phyloP scores from a whole-genome alignment of 2,888 invertebrate species.

The Muscina levida region DNA sequence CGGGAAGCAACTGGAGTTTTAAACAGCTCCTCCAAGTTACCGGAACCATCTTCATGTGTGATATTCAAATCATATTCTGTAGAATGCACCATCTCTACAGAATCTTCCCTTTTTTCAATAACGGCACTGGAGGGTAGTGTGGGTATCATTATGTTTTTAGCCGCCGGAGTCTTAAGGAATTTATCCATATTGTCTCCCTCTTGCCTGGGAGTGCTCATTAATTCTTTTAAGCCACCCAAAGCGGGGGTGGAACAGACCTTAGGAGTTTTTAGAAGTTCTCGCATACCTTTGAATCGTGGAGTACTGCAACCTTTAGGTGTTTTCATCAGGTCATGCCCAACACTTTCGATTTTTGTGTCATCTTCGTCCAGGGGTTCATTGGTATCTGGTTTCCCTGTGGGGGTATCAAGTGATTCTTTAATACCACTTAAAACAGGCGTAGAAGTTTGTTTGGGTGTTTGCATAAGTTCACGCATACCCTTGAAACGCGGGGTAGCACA shows the following conservation, averaged over 20 bases:
- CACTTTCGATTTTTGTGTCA: slow-evolving; percentile 55
- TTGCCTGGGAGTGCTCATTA: slow-evolving; percentile 5
- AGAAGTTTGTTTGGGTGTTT: slow-evolving; percentile 66
- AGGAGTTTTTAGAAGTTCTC: slow-evolving; percentile 69
- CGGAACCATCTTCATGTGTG: slow-evolving; percentile 64
- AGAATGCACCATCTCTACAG: slow-evolving; percentile 68
- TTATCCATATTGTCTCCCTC: slow-evolving; percentile 66
- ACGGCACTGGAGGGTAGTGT: slow-evolving; percentile 74
- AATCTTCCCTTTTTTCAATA: slow-evolving; percentile 69
- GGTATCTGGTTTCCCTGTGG: slow-evolving; percentile 55
- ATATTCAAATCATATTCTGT: slow-evolving; percentile 74
- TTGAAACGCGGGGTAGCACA: slow-evolving; percentile 59
- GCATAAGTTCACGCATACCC: slow-evolving; percentile 62
- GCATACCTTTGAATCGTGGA: slow-evolving; percentile 69
- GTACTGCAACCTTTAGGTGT: slow-evolving; percentile 71
- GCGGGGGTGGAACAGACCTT: slow-evolving; percentile 40
- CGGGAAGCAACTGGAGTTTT: slow-evolving; percentile 69
- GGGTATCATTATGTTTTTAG: slow-evolving; percentile 75
- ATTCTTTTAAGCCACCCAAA: slow-evolving; percentile 44
- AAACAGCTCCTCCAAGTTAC: slow-evolving; percentile 74
- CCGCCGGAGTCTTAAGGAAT: slow-evolving; percentile 76
- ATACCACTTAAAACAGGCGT: slow-evolving; percentile 67
- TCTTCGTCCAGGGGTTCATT: background rate
- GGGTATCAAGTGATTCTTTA: slow-evolving; percentile 70
- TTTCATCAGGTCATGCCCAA: slow-evolving; percentile 70